Base-by-base conservation (phyloP, 2,888 invertebrate species). In the Cerceris ruficornis region DNA sequence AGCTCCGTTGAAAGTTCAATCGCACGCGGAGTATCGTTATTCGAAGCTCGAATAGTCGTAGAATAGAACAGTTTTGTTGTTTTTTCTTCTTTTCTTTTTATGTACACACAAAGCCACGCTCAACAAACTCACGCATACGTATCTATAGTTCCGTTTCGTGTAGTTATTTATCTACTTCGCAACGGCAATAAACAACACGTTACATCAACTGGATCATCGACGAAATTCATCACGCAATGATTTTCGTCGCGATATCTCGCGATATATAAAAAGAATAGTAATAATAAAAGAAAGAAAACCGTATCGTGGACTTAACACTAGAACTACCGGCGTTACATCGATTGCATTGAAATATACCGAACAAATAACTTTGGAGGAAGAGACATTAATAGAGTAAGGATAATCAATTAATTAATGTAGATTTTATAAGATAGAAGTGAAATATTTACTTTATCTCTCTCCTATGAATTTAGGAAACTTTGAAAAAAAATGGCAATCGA, bases 71-170 rank as follows among this genome's bases (percentile, higher is more conserved):
- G 43, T 28, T 28, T 28, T 28, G 28, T 28, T 28, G 28, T 28
- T 28, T 1, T 28, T 28, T 28, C 4, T 28, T 58, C 13, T 46
- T 8, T 46, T 46, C 13, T 13, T 7, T 64, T 58, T 55, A 65
- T 71, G 57, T 70, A 80, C 52, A 74, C 77, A 68, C 73, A n/a
- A 73, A 77, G 55, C 67, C 17, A 60, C 69, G 69, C 62, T 64
- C 64, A 57, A 70, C 52, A 65, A 59, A 59, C 66, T 49, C 52
- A 66, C 57, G 15, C 54, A 43, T 15, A 17, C 65, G 50, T 15
- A 41, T n/a, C 14, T 43, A 64, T 59, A 50, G 15, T 67, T 28
- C n/a, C 50, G 67, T 66, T 41, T 50, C 66, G 60, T 54, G 50
- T 42, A 43, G 49, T 39, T 57, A 13, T 50, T 65, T 52, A 60